Evolutionary conservation across 1,140 invertebrate species (phyloP), one percentile per base, ranked within the genome.

Genomic region (Archegozetes longisetosus): DNA sequence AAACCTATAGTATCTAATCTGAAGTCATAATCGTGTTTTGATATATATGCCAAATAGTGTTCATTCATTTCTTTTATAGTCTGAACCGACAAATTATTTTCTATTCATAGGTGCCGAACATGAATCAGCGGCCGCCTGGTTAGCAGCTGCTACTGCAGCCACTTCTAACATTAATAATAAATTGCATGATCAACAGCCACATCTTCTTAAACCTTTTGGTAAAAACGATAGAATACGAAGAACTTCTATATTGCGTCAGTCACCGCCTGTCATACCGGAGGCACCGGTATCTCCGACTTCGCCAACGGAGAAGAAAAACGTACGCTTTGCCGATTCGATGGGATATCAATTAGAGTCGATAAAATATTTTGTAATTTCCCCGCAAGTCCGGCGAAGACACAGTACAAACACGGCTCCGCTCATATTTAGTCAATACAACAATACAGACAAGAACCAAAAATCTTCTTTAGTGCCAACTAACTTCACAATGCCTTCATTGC

Each of bases 271-370:
- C 25, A 28, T 52, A 23, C 20, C 50, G 4, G 22, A 23, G 4
- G 22, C 4, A n/a, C 14, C 20, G 27, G 50, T 28, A 6, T 52
- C 50, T 6, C 23, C 27, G 6, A 28, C 50, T 9, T 24, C 50
- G 6, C 23, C n/a, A 27, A 55, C 55, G 26, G 52, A 83, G 0
- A 94, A 94, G 71, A 96, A 95, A 73, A 90, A 91, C 28, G 90
- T 94, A 0, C 78, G 90, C n/a, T 96, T 96, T 72, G 92, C 91
- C 0, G 92, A 95, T 69, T 88, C 87, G 0, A 73, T 95, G 32
- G 92, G 92, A 0, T 74, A 94, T 9, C 90, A 95, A 74, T 74
- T 96, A 61, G 88, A 88, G 12, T 86, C 88, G 67, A 84, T 94
- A 0, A 79, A 88, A 67, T 89, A 86, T 2, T 61, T 65, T 29